Percentiles rank a stretch among this genome's conserved stretches.
These are phyloP conservation scores for Calidris pygmaea DNA, from an alignment of 2,113 vertebrate species.

Conservation along the genomic window DNA sequence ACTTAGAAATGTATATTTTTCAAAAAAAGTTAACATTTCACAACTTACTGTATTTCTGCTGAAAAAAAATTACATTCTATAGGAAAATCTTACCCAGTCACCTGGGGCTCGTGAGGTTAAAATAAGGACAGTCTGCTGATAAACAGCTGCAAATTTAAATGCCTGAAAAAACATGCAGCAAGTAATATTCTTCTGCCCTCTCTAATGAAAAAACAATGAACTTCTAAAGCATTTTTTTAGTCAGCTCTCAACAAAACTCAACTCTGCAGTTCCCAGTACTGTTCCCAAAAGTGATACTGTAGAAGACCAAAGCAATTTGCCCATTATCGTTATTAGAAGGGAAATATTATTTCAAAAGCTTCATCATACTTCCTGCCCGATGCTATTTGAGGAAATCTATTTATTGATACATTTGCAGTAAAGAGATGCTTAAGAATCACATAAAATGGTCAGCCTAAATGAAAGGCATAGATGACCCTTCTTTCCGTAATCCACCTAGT, in stretches of 20 bases:
- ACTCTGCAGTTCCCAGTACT: background rate
- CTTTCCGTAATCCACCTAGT: background rate
- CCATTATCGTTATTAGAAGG: background rate
- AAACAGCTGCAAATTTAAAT: background rate
- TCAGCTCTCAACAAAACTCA: background rate
- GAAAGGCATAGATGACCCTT: background rate
- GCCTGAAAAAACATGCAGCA: background rate
- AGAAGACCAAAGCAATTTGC: background rate
- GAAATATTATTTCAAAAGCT: background rate
- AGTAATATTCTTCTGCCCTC: background rate
- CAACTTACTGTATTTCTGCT: background rate
- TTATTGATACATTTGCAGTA: background rate
- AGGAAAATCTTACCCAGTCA: background rate
- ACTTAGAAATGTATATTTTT: background rate
- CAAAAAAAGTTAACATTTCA: background rate
- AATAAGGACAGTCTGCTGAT: background rate
- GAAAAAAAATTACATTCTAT: background rate
- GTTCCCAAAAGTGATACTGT: background rate
- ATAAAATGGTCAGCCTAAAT: background rate
- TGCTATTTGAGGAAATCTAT: background rate
- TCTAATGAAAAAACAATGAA: background rate
- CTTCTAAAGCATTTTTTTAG: background rate
- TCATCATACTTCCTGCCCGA: background rate
- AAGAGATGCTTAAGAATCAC: background rate
- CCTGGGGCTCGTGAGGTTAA: background rate